Conservation (phyloP, 2,888 invertebrate species). For the Dusona sp. region DNA sequence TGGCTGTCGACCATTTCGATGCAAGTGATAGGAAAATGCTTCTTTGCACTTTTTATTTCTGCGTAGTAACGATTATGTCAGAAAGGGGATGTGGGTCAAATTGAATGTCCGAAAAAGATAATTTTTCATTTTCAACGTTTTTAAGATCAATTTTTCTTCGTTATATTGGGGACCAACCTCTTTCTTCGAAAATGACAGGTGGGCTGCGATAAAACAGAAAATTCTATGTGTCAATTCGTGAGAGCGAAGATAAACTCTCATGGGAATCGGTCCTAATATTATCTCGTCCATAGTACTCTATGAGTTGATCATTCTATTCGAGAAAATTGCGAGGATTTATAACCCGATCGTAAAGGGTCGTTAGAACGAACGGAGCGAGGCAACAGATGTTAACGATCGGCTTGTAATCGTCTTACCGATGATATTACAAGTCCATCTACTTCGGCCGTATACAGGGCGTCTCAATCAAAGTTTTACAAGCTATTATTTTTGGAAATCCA, state of each 20-base stretch:
- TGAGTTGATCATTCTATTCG: constrained; percentile 34
- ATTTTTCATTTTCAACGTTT: background rate
- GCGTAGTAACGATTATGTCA: background rate
- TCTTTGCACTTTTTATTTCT: background rate
- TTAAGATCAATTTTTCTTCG: background rate
- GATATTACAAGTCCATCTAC: constrained; percentile 27
- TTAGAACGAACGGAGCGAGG: constrained; percentile 29
- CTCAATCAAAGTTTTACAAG: background rate
- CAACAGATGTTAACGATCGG: constrained; percentile 43
- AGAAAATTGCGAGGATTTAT: constrained; percentile 40
- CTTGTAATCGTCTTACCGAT: constrained; percentile 31
- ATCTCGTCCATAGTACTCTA: background rate
- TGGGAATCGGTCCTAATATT: background rate
- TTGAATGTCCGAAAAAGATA: background rate
- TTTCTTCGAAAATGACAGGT: background rate
- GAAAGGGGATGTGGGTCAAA: background rate
- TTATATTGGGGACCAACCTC: background rate
- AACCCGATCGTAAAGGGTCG: constrained; percentile 52
- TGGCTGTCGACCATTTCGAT: background rate
- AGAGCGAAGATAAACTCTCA: constrained; percentile 11
- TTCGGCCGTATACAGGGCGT: background rate
- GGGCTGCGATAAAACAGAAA: background rate
- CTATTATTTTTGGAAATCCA: background rate
- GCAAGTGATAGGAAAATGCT: background rate
- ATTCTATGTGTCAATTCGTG: background rate